phyloP scores from a whole-genome alignment of 2,888 invertebrate species.

The Cephalotes varians region DNA sequence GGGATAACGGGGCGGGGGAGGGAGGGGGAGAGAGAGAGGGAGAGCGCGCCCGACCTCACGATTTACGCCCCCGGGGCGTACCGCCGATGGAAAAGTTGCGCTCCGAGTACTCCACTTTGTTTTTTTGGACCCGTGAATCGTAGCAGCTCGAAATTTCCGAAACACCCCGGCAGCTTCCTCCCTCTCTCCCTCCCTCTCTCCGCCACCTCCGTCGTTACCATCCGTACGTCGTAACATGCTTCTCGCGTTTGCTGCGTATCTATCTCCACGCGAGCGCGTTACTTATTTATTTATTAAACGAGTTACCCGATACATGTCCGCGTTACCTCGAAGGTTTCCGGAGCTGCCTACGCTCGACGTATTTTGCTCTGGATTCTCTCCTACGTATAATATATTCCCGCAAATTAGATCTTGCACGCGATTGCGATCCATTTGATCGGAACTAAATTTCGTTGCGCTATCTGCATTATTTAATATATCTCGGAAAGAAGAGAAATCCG shows the following conservation, averaged over 20 bases:
- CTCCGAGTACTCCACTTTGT: constrained; percentile 83
- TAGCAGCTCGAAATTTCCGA: constrained; percentile 61
- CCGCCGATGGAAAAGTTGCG: constrained; percentile 85
- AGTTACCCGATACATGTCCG: constrained; percentile 3
- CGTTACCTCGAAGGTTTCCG: constrained; percentile 1
- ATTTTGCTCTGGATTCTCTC: background rate
- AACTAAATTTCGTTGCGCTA: background rate
- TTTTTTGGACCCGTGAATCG: constrained; percentile 80
- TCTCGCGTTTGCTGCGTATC: constrained; percentile 59
- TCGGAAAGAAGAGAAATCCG: background rate
- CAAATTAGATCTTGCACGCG: constrained; percentile 11
- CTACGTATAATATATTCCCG: background rate
- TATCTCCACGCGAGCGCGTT: constrained; percentile 10
- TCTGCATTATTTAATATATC: background rate
- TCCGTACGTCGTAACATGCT: constrained; percentile 67
- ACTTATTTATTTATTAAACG: constrained; percentile 39
- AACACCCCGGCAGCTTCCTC: constrained; percentile 58
- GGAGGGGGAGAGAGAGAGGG: constrained; percentile 59
- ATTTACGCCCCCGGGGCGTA: constrained; percentile 83
- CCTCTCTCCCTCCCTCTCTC: too few species aligned
- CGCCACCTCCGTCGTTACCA: background rate
- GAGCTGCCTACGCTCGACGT: background rate
- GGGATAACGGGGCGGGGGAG: background rate
- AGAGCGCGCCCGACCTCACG: constrained; percentile 79
- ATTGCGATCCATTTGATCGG: background rate